These are phyloP conservation scores for Bombus pyrosoma DNA, from an alignment of 1,140 invertebrate species.

Conservation along the genomic window DNA sequence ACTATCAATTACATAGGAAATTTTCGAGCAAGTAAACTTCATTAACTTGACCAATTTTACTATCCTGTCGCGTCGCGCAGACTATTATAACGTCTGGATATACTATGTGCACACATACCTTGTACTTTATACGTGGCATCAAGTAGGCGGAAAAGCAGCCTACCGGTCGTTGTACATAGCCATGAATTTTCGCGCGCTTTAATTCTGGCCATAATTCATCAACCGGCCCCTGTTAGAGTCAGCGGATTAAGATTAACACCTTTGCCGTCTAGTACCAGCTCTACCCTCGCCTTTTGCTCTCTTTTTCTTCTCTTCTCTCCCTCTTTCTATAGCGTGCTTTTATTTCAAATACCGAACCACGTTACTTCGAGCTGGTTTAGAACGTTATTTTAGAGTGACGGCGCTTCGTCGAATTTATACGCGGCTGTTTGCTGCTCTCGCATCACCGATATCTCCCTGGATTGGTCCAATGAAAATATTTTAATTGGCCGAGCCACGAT, in stretches of 20 bases:
- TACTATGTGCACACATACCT: no score
- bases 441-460: constrained; percentile 34
- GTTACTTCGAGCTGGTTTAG: constrained; percentile 14
- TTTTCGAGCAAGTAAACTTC: not conserved
- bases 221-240: constrained; percentile 10
- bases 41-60: not conserved
- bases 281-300: not conserved
- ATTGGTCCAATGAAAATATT: constrained; percentile 37
- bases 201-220: constrained; percentile 30
- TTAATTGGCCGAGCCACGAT: constrained; percentile 31
- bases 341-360: constrained; percentile 40
- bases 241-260: constrained; percentile 51
- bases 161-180: constrained; percentile 2
- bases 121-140: not conserved
- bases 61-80: not conserved
- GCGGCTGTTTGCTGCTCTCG: constrained; percentile 2
- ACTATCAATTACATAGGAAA: not conserved
- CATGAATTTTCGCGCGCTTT: constrained; percentile 46
- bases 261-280: not conserved
- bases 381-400: constrained; percentile 40
- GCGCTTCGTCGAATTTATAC: constrained; percentile 28
- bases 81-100: not conserved
- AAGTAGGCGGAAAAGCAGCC: not conserved
- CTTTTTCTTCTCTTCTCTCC: not conserved
- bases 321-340: not conserved